A percentile compares a stretch with the other conserved stretches of the same genome.
Evolutionary conservation across 2,113 vertebrate species (phyloP).

Genomic region (Struthidea cinerea): DNA sequence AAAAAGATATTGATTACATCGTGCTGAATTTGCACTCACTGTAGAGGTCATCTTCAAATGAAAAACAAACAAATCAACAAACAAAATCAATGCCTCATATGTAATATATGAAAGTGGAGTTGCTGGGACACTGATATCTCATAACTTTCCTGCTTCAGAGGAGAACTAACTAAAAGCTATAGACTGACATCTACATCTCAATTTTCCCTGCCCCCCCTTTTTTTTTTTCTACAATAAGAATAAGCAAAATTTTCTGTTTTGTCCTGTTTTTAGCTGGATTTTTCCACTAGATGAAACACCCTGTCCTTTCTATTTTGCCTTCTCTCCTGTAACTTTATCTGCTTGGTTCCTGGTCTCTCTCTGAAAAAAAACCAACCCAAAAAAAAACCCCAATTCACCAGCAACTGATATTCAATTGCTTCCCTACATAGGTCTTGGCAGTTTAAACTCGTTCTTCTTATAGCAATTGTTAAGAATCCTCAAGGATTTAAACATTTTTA

Average conservation of each 20-base stretch:
- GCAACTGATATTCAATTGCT: neutral
- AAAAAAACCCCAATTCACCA: neutral
- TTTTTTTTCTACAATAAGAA: neutral
- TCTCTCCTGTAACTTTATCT: neutral
- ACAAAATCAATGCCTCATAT: slow-evolving; percentile 9
- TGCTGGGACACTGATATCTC: neutral
- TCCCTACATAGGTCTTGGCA: neutral
- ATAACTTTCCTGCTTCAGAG: neutral
- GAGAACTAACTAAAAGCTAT: neutral
- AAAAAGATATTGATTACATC: slow-evolving; percentile 23
- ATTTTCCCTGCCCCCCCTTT: neutral
- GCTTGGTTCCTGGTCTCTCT: neutral
- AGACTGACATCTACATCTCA: neutral
- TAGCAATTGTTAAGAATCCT: neutral
- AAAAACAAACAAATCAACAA: neutral
- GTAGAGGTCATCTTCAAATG: slow-evolving; percentile 22
- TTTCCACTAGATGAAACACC: neutral
- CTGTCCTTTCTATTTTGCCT: neutral
- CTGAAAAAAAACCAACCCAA: neutral
- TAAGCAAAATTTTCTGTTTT: neutral
- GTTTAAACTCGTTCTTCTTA: neutral
- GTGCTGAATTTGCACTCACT: slow-evolving; percentile 4
- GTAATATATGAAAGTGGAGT: neutral
- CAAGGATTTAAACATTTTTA: neutral
- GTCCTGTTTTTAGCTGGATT: neutral